Conservation (phyloP, 2,888 invertebrate genomes). For the Meganola albula region DNA sequence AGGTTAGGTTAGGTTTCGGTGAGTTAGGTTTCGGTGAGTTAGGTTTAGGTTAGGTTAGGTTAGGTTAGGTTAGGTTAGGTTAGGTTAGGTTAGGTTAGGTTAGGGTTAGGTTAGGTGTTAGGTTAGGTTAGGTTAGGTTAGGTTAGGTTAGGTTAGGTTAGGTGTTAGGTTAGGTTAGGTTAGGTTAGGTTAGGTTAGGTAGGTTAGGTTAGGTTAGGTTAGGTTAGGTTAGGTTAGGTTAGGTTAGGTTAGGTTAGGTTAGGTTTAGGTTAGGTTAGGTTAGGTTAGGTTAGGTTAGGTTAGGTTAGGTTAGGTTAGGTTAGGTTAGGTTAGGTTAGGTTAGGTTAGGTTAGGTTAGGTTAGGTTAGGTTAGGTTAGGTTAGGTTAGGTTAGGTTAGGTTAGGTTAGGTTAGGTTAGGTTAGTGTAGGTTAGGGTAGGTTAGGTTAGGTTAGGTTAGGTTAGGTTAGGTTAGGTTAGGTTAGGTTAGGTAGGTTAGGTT, state of each 20-base stretch:
- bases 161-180: too few relatives aligned
- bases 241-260: conserved; percentile 4
- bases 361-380: not conserved
- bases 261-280: too few relatives aligned
- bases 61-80: conserved; percentile 8
- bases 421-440: not conserved
- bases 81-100: too few relatives aligned
- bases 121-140: too few relatives aligned
- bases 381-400: not conserved
- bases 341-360: too few relatives aligned
- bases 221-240: conserved; percentile 6
- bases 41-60: too few relatives aligned
- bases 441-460: conserved; percentile 1
- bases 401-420: conserved; percentile 3
- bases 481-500: not conserved
- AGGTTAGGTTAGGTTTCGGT: too few relatives aligned
- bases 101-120: too few relatives aligned
- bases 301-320: conserved; percentile 5
- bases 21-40: too few relatives aligned
- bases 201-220: too few relatives aligned
- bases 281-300: conserved; percentile 6
- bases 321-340: conserved; percentile 3
- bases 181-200: too few relatives aligned
- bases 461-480: not conserved
- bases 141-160: too few relatives aligned